Conservation (phyloP, 2,113 vertebrate species). For the Nannobrachium achirus region DNA sequence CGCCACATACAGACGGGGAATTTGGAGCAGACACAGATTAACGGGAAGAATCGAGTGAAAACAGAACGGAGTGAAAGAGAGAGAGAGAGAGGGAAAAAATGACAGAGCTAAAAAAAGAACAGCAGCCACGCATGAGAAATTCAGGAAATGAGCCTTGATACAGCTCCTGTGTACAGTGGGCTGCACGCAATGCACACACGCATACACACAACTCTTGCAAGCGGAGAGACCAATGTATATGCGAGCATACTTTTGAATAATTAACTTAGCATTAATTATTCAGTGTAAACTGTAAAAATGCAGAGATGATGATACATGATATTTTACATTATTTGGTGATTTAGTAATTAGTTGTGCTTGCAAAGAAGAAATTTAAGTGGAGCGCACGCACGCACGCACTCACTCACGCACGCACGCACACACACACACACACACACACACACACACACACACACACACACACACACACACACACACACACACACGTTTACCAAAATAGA, state of each 20-base stretch:
- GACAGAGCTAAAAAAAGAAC: conserved; percentile 29
- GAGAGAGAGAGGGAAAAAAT: conserved; percentile 6
- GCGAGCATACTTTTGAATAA: conserved; percentile 5
- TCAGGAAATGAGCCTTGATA: conserved; percentile 65
- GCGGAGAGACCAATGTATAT: too few relatives aligned
- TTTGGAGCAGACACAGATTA: conserved; percentile 49
- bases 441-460: background rate
- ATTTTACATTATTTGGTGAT: conserved; percentile 10
- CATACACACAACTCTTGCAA: conserved; percentile 31
- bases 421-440: too few relatives aligned
- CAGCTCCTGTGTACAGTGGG: conserved; percentile 22
- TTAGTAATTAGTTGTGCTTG: too few relatives aligned
- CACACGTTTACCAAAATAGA: too few relatives aligned
- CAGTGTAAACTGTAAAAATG: conserved; percentile 23
- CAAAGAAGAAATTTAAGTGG: too few relatives aligned
- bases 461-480: too few relatives aligned
- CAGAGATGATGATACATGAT: conserved; percentile 12
- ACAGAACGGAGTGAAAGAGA: background rate
- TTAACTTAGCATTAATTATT: conserved; percentile 23
- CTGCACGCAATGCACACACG: conserved; percentile 20
- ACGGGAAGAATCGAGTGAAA: conserved; percentile 8
- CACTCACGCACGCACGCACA: too few relatives aligned
- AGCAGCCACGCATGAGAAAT: conserved; percentile 54
- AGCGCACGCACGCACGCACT: background rate
- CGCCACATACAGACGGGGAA: conserved; percentile 12